phyloP scores from a whole-genome alignment of 2,888 invertebrate species.

The Drosophila tanythrix region DNA sequence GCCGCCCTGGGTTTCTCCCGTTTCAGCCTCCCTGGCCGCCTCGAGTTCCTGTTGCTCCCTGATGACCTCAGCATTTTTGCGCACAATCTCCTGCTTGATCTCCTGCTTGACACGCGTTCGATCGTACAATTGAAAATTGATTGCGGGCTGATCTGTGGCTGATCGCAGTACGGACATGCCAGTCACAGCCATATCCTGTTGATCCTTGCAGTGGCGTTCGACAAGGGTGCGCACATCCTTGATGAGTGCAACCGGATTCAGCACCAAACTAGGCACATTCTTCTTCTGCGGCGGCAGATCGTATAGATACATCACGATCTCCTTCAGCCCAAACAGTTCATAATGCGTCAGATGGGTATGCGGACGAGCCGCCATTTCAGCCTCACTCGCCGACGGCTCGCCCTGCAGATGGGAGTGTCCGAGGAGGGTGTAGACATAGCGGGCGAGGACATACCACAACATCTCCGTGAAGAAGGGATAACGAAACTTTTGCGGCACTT shows the following conservation, averaged over 20 bases:
- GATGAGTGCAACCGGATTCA: slow-evolving; percentile 95
- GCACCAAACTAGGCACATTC: slow-evolving; percentile 95
- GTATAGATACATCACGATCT: slow-evolving; percentile 96
- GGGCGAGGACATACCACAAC: slow-evolving; percentile 98
- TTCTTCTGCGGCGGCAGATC: slow-evolving; percentile 95
- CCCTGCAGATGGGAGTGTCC: slow-evolving; percentile 91
- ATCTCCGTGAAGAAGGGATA: slow-evolving; percentile 99
- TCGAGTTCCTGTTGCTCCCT: slow-evolving; percentile 79
- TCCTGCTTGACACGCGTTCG: slow-evolving; percentile 82
- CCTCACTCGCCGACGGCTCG: slow-evolving; percentile 81
- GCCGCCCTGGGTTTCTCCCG: slow-evolving; percentile 57
- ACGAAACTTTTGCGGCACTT: slow-evolving; percentile 98
- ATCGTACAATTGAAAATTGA: slow-evolving; percentile 79
- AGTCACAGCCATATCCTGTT: slow-evolving; percentile 92
- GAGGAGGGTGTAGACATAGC: slow-evolving; percentile 94
- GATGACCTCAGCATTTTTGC: slow-evolving; percentile 81
- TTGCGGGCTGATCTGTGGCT: slow-evolving; percentile 56
- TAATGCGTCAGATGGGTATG: slow-evolving; percentile 92
- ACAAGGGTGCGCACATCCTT: slow-evolving; percentile 95
- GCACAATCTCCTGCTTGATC: slow-evolving; percentile 82
- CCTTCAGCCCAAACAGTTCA: slow-evolving; percentile 92
- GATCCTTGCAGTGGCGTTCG: slow-evolving; percentile 94
- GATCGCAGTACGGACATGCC: slow-evolving; percentile 90
- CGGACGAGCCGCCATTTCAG: slow-evolving; percentile 78
- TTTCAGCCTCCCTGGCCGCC: slow-evolving; percentile 70